Evolutionary conservation across 2,113 vertebrate genomes (phyloP).

Genomic region (Mugil cephalus): DNA sequence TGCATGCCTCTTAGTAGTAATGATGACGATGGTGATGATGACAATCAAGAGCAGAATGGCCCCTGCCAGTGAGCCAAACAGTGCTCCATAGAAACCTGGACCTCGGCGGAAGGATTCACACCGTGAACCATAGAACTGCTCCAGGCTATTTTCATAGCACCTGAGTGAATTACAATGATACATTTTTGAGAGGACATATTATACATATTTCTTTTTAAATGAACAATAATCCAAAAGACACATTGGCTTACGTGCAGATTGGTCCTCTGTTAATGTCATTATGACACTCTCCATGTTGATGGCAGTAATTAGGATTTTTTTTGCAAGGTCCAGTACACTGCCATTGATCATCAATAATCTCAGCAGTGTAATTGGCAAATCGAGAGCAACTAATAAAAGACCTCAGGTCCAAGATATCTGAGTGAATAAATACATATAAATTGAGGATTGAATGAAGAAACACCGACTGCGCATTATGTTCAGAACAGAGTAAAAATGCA

Average conservation of each 20-base stretch:
- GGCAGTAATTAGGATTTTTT: conserved; percentile 63
- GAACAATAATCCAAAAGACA: neutral
- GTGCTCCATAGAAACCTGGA: conserved; percentile 78
- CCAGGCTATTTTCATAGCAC: conserved; percentile 62
- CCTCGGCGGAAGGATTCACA: conserved; percentile 72
- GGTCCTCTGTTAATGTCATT: conserved; percentile 65
- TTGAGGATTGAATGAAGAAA: neutral
- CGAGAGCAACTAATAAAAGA: conserved; percentile 62
- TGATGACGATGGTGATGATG: conserved; percentile 47
- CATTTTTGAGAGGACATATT: neutral
- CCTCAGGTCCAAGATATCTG: conserved; percentile 71
- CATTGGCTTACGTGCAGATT: conserved; percentile 69
- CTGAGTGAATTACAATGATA: conserved; percentile 44
- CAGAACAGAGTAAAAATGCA: neutral
- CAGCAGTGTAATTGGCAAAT: conserved; percentile 68
- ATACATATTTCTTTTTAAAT: neutral
- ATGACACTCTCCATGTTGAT: conserved; percentile 68
- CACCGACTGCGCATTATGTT: neutral
- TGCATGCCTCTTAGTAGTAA: conserved; percentile 40
- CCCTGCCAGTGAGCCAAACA: conserved; percentile 78
- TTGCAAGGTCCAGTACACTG: conserved; percentile 74
- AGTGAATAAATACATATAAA: conserved; percentile 3
- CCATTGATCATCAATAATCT: conserved; percentile 65
- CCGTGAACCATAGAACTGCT: conserved; percentile 70
- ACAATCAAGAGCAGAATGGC: conserved; percentile 66